phyloP scores from a whole-genome alignment of 2,888 invertebrate genomes.

The Cephus runcator region DNA sequence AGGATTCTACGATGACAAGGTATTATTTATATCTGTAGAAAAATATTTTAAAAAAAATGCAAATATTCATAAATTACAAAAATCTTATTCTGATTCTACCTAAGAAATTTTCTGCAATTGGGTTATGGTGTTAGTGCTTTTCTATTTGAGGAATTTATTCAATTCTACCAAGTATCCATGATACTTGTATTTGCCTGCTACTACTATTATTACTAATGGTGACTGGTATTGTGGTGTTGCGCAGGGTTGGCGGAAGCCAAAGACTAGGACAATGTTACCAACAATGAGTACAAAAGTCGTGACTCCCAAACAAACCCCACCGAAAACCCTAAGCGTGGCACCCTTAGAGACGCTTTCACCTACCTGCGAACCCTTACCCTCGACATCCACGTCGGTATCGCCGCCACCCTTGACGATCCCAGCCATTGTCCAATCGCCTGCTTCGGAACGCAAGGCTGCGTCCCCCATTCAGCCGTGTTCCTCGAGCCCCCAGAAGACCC shows the following conservation, averaged over 20 bases:
- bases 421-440: constrained; percentile 51
- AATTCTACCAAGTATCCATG: background rate
- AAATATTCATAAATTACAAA: background rate
- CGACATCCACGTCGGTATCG: constrained; percentile 52
- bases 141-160: constrained; percentile 10
- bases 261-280: constrained; percentile 81
- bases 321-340: constrained; percentile 59
- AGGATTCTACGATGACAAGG: constrained; percentile 91
- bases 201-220: constrained; percentile 40
- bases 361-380: constrained; percentile 55
- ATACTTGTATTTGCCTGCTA: background rate
- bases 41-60: background rate
- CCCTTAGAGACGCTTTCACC: constrained; percentile 58
- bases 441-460: constrained; percentile 53
- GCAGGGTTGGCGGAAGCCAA: constrained; percentile 84
- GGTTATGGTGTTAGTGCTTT: constrained; percentile 2
- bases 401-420: constrained; percentile 53
- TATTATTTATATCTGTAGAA: constrained; percentile 51
- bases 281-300: constrained; percentile 67
- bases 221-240: constrained; percentile 31
- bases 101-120: background rate
- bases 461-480: constrained; percentile 56
- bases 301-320: constrained; percentile 69
- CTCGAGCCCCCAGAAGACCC: constrained; percentile 62
- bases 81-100: background rate